These are phyloP conservation scores for Diaphora mendica DNA, from an alignment of 2,888 invertebrate genomes.

Conservation along the genomic window DNA sequence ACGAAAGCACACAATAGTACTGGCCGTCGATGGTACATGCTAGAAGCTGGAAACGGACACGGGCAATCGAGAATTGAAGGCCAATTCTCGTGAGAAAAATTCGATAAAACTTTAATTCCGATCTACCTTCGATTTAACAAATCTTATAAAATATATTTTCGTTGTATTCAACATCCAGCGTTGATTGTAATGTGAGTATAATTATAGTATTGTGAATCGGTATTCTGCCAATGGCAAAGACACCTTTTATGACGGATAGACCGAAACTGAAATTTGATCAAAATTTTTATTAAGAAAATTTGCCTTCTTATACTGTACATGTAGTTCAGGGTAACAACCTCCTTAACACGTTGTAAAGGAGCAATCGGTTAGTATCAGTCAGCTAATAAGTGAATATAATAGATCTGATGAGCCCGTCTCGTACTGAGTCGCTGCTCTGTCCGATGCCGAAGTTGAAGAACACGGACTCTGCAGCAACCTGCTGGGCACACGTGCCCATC, in stretches of 20 bases:
- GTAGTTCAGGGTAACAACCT: background rate
- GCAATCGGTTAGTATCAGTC: background rate
- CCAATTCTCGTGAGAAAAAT: too few relatives aligned
- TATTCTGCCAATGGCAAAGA: too few relatives aligned
- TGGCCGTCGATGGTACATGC: background rate
- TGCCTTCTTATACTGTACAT: background rate
- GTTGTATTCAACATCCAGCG: too few relatives aligned
- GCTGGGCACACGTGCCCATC: constrained; percentile 90
- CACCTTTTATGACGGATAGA: too few relatives aligned
- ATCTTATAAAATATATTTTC: too few relatives aligned
- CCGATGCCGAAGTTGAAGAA: constrained; percentile 92
- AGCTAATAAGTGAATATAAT: constrained; percentile 89
- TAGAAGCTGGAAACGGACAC: background rate
- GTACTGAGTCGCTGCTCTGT: constrained; percentile 89
- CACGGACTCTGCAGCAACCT: constrained; percentile 89
- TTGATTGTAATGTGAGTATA: too few relatives aligned
- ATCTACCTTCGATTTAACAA: too few relatives aligned
- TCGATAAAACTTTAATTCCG: too few relatives aligned
- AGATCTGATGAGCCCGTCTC: constrained; percentile 92
- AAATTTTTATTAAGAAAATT: too few relatives aligned
- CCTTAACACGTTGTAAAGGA: background rate
- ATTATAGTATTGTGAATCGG: too few relatives aligned
- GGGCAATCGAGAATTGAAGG: background rate
- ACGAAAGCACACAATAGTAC: background rate
- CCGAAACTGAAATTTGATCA: too few relatives aligned